Evolutionary conservation across 2,888 invertebrate genomes (phyloP), one percentile per base, ranked within the genome.

Genomic region (Pycnomerus fuliginosus): DNA sequence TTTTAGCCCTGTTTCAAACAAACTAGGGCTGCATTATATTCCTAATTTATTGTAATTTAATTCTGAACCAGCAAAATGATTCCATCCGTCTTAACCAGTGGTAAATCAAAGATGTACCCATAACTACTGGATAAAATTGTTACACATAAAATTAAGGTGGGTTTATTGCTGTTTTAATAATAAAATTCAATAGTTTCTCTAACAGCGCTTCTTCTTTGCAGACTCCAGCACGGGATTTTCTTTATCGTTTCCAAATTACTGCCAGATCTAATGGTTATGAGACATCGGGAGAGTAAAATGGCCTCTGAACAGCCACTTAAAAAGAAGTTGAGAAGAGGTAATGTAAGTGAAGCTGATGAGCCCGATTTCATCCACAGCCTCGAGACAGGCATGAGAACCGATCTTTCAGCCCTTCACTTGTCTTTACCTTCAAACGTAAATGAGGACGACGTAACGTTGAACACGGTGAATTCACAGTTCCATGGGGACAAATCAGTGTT

Each of bases 231-330:
- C n/a, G n/a, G n/a, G n/a, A n/a, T n/a, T n/a, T n/a, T n/a, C n/a
- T n/a, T 37, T 34, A 8, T 3, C 13, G n/a, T n/a, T n/a, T n/a
- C n/a, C n/a, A n/a, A n/a, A n/a, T n/a, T n/a, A 17, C 10, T 12
- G 16, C 10, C 32, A 23, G 22, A 25, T 52, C 50, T 53, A 53
- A 55, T 55, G 55, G 55, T 55, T 48, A 50, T 50, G 44, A 44
- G 44, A 46, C 40, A 50, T 27, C 38, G 38, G 22, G 42, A 47
- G 10, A 39, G 28, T 39, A 47, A 43, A 40, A 48, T 48, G 44
- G 44, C 80, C 66, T 83, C 82, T 58, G 85, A 88, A 73, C 90
- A 90, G 74, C 90, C 90, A 56, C 84, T 85, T 60, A 89, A 87
- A 69, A 90, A 90, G 76, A 85, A 90, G 68, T 83, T 85, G 68